Evolutionary conservation across 2,113 vertebrate species (phyloP).

Genomic region (Lynx canadensis): DNA sequence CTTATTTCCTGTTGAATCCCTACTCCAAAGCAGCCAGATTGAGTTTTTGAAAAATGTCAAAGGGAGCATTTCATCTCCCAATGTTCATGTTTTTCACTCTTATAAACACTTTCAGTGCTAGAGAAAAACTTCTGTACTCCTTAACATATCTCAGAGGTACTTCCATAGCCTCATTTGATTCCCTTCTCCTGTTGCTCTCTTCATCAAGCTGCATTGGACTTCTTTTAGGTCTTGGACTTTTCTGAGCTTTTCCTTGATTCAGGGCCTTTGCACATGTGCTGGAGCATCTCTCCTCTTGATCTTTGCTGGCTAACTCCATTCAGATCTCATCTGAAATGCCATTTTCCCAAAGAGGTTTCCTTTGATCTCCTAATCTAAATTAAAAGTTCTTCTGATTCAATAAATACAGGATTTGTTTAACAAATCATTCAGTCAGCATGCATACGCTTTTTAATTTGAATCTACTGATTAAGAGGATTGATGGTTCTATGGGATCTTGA

Average conservation of each 20-base stretch:
- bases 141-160: not conserved
- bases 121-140: not conserved
- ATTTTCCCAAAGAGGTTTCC: not conserved
- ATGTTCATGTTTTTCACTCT: not conserved
- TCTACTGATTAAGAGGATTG: not conserved
- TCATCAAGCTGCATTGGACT: not conserved
- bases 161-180: not conserved
- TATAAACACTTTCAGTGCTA: not conserved
- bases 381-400: not conserved
- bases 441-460: not conserved
- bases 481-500: not conserved
- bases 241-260: not conserved
- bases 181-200: not conserved
- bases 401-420: constrained; percentile 14
- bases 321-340: not conserved
- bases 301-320: not conserved
- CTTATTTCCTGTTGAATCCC: not conserved
- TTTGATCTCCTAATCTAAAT: constrained; percentile 5
- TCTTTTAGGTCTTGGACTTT: not conserved
- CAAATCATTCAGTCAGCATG: not conserved
- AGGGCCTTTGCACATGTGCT: not conserved
- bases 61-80: not conserved
- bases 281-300: not conserved
- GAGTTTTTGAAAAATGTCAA: not conserved
- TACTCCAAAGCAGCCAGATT: not conserved